These are phyloP conservation scores for Euwallacea fornicatus DNA, from an alignment of 1,140 invertebrate species.

Conservation along the genomic window DNA sequence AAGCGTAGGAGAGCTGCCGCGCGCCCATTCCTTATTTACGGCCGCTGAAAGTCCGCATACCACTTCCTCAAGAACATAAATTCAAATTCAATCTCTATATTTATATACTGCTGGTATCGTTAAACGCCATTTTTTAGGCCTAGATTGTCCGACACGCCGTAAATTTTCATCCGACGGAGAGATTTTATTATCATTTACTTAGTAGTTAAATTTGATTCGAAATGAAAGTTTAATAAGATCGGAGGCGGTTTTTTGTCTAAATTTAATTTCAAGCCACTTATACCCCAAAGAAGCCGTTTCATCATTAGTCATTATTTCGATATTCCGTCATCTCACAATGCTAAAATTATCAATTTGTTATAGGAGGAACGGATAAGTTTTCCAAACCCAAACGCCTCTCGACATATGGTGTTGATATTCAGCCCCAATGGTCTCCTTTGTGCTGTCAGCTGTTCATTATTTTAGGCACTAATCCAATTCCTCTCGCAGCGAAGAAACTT, in stretches of 20 bases:
- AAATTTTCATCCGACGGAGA: constrained; percentile 29
- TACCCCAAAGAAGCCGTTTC: no score
- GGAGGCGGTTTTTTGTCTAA: no score
- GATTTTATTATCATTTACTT: constrained; percentile 32
- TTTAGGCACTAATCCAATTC: neutral
- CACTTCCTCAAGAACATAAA: constrained; percentile 37
- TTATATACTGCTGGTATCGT: constrained; percentile 40
- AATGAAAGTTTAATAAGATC: constrained; percentile 12
- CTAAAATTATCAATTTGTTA: no score
- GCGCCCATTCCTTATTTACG: constrained; percentile 39
- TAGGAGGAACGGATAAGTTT: no score
- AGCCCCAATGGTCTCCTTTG: no score
- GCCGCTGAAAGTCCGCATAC: constrained; percentile 37
- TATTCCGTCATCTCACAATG: no score
- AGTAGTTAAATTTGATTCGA: constrained; percentile 17
- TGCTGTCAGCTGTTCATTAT: constrained; percentile 18
- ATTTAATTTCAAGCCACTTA: no score
- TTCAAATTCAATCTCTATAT: constrained; percentile 41
- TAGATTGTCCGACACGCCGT: constrained; percentile 35
- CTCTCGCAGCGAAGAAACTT: neutral
- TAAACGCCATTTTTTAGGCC: constrained; percentile 38
- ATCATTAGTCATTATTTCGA: no score
- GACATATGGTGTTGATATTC: no score
- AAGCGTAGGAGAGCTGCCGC: constrained; percentile 36
- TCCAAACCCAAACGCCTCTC: no score